Percentiles rank a stretch among this genome's conserved stretches.
phyloP scores from a whole-genome alignment of 2,888 invertebrate species.

The Scaptomyza tumidula region DNA sequence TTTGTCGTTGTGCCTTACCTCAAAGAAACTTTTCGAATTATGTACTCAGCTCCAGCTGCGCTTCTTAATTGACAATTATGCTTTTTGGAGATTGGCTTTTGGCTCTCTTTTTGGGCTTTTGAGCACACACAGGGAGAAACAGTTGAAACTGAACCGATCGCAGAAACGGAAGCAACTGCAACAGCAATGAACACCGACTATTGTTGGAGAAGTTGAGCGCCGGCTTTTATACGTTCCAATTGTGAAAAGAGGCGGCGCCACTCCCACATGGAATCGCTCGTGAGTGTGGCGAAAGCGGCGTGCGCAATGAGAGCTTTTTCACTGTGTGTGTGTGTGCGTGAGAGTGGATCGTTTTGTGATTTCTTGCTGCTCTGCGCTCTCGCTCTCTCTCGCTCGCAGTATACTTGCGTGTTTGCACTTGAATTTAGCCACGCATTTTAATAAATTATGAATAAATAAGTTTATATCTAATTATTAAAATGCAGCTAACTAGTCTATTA shows the following conservation, averaged over 20 bases:
- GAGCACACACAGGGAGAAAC: slow-evolving; percentile 11
- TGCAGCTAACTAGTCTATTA: not conserved
- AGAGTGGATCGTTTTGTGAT: slow-evolving; percentile 14
- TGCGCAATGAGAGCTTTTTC: slow-evolving; percentile 22
- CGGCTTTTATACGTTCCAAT: slow-evolving; percentile 56
- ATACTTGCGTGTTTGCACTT: slow-evolving; percentile 8
- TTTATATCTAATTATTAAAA: not conserved
- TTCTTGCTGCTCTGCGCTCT: not conserved
- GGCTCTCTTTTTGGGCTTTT: slow-evolving; percentile 10
- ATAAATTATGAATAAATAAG: slow-evolving; percentile 11
- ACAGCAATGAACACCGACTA: slow-evolving; percentile 59
- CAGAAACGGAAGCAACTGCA: slow-evolving; percentile 44
- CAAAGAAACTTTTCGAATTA: slow-evolving; percentile 27
- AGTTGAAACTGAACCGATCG: slow-evolving; percentile 45
- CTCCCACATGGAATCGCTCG: slow-evolving; percentile 45
- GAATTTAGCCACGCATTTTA: slow-evolving; percentile 11
- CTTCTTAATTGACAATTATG: slow-evolving; percentile 39
- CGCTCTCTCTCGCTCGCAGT: not conserved
- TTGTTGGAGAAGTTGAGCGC: slow-evolving; percentile 49
- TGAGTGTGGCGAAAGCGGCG: slow-evolving; percentile 15
- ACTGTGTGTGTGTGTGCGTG: not conserved
- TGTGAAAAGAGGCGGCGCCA: slow-evolving; percentile 49
- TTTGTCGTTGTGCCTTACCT: slow-evolving; percentile 39
- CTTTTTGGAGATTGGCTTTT: slow-evolving; percentile 31
- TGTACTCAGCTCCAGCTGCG: slow-evolving; percentile 54